Evolutionary conservation across 2,797 vertebrate genomes (phyloP), one percentile per base, ranked within the genome.

Genomic region (Microctenopoma steveboyesi): DNA sequence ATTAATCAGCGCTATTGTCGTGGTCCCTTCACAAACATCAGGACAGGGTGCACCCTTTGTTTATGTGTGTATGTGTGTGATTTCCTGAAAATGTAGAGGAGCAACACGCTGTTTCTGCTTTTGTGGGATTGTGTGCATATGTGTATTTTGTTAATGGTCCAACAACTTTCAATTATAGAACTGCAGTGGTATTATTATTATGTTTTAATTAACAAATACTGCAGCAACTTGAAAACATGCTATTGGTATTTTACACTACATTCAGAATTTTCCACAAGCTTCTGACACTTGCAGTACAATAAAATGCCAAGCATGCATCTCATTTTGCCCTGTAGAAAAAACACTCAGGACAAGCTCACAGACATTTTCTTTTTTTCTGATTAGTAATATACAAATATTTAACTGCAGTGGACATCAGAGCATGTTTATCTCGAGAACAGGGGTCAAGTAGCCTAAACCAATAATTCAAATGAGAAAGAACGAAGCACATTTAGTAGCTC

Each of bases 1-100:
- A 78, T 73, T 69, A 84, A 88, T 89, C 81, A 87, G 69, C 1
- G 59, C 81, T 71, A 79, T 83, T 88, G 83, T 88, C 43, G 65
- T 0, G 3, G 28, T 50, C 47, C 28, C 51, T 51, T 71, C 22
- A 33, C 25, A 62, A 53, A 51, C 51, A 68, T 69, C 49, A 51
- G 57, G 33, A 55, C 30, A 11, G 42, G 15, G 69, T 49, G 14
- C 42, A 18, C 16, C 46, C 35, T 53, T 47, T 64, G 5, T 47
- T 42, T 33, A 46, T 18, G 27, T 28, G 5, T 47, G 47, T 33
- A 46, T 18, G 27, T 22, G 42, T 45, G 35, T 8, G 18, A 42
- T 15, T 48, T 56, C 27, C 39, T 42, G 43, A 40, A 50, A 50
- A 64, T 25, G 43, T 15, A 16, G 15, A 37, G 12, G 25, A 14